Evolutionary conservation across 2,888 invertebrate species (phyloP), one percentile per base, ranked within the genome.

Genomic region (Adela reaumurella): DNA sequence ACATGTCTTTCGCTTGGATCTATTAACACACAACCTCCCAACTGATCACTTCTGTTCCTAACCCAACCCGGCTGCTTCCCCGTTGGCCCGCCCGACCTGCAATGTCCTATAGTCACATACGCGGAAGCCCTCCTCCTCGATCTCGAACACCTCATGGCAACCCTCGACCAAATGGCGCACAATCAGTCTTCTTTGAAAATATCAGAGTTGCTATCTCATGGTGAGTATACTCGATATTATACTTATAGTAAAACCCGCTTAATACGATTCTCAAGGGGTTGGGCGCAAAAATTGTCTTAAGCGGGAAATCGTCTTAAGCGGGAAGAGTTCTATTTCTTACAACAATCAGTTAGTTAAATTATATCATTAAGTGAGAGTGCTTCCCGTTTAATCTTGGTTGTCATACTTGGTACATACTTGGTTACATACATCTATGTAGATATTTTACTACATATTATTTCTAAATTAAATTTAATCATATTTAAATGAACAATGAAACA

Each of bases 61-160:
- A 60, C 66, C n/a, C 67, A 64, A 57, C 54, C 58, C 61, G 65
- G 64, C 67, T 60, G 59, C 20, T 46, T 24, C 24, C 10, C n/a
- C n/a, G n/a, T n/a, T n/a, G n/a, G n/a, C n/a, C n/a, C n/a, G n/a
- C n/a, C n/a, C 35, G n/a, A n/a, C n/a, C n/a, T n/a, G n/a, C n/a
- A 14, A 8, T 35, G 35, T 14, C 35, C 35, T 35, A 14, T 70
- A 80, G 80, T 74, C 67, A 78, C 80, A 60, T 80, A 80, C 59
- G 79, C 80, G 56, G 80, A 80, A 70, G 70, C 79, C 67, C 71
- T 80, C 48, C 78, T 80, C 67, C 74, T 80, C 64, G 80, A 80
- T 59, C 73, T 80, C 71, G 80, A 80, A 71, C 74, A 79, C 70
- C 76, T 80, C 55, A 79, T 80, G 79, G 77, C 80, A 60, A 79